A percentile compares a stretch with the other conserved stretches of the same genome.
Evolutionary conservation across 2,113 vertebrate species (phyloP).

Genomic region (Alosa alosa): DNA sequence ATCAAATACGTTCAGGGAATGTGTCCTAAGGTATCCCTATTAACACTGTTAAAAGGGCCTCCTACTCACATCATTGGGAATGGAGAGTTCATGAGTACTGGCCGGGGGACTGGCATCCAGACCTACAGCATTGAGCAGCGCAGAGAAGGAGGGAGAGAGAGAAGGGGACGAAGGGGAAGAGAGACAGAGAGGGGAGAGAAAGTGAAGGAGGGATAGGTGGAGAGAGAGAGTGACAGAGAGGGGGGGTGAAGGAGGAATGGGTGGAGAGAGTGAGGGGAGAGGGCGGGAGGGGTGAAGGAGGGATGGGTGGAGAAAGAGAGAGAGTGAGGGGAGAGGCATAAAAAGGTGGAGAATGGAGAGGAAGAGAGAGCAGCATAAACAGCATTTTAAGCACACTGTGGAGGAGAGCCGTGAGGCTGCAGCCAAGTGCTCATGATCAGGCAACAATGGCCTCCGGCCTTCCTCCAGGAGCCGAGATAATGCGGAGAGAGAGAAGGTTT

Average conservation of each 20-base stretch:
- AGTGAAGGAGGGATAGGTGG: not conserved
- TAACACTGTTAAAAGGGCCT: not conserved
- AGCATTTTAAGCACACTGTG: slow-evolving; percentile 25
- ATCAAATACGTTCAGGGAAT: no score
- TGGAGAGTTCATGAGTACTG: slow-evolving; percentile 98
- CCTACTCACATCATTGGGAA: slow-evolving; percentile 95
- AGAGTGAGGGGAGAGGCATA: not conserved
- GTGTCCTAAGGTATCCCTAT: not conserved
- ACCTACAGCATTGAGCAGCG: slow-evolving; percentile 72
- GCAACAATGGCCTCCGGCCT: not conserved
- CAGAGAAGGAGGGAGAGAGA: slow-evolving; percentile 43
- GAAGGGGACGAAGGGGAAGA: not conserved
- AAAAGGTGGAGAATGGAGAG: not conserved
- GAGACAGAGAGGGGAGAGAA: slow-evolving; percentile 50
- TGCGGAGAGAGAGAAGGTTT: not conserved
- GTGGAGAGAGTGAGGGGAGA: not conserved
- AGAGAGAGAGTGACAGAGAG: not conserved
- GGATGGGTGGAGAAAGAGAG: not conserved
- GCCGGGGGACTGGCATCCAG: slow-evolving; percentile 92
- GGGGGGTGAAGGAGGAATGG: not conserved
- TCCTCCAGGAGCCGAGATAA: not conserved
- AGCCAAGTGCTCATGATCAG: not conserved
- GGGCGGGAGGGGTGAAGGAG: not conserved
- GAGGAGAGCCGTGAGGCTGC: not conserved
- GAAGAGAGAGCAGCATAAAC: slow-evolving; percentile 52